These are phyloP conservation scores for Pelecanus crispus DNA, from an alignment of 2,113 vertebrate species.

Conservation along the genomic window DNA sequence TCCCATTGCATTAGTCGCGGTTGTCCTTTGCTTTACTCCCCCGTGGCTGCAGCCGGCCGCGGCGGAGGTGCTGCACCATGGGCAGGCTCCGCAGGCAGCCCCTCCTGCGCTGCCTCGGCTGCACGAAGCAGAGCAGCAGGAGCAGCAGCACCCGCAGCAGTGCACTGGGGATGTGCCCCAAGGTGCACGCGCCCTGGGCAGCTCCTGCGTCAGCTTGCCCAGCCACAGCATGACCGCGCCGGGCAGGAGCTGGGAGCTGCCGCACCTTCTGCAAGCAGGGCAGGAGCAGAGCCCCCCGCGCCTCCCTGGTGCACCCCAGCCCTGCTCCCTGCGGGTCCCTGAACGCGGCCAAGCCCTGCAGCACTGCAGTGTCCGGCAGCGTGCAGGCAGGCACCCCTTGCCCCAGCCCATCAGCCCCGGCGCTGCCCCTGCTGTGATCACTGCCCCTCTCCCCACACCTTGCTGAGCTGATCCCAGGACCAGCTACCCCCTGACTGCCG, in stretches of 20 bases:
- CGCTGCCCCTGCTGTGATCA: neutral
- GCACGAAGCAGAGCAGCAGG: neutral
- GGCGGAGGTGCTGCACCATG: neutral
- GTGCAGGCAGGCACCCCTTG: neutral
- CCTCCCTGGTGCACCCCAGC: neutral
- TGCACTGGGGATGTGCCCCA: no score
- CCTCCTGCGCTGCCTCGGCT: neutral
- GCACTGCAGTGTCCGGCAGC: neutral
- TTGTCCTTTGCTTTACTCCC: neutral
- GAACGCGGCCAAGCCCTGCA: fast-evolving
- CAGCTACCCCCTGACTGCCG: neutral
- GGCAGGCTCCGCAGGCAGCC: neutral
- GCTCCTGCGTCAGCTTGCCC: fast-evolving
- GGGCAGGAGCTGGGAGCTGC: neutral
- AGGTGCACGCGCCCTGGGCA: neutral
- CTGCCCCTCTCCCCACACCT: neutral
- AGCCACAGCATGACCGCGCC: neutral
- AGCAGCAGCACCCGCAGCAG: fast-evolving
- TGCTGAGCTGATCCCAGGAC: no score
- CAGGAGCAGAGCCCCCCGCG: neutral
- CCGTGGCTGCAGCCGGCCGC: fast-evolving
- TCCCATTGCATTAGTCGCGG: fast-evolving
- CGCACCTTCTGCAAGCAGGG: neutral
- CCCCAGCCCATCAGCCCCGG: fast-evolving
- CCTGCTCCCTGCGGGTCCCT: neutral